A percentile compares a stretch with the other conserved stretches of the same genome.
phyloP scores from a whole-genome alignment of 2,113 vertebrate species.

The Syrrhaptes paradoxus region DNA sequence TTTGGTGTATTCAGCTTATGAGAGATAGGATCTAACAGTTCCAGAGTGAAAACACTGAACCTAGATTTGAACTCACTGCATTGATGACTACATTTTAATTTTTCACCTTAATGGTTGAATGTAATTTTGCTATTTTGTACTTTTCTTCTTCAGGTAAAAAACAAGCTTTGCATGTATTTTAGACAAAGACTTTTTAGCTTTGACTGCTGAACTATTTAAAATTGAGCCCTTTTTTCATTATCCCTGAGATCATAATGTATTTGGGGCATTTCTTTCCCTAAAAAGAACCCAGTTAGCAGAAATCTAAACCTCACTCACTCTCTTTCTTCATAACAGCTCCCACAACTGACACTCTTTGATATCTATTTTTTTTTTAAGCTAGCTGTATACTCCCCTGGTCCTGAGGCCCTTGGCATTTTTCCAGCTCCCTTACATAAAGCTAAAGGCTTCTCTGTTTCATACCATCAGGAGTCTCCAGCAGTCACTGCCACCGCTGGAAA shows the following conservation, averaged over 20 bases:
- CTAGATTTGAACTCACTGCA: neutral
- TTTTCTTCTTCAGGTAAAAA: neutral
- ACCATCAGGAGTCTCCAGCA: neutral
- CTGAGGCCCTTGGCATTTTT: neutral
- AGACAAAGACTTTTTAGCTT: neutral
- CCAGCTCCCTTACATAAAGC: neutral
- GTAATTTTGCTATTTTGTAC: neutral
- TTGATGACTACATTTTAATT: neutral
- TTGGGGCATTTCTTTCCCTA: neutral
- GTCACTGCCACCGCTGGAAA: neutral
- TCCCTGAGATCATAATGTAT: neutral
- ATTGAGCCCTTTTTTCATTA: accelerated
- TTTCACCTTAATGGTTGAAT: neutral
- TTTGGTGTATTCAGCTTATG: neutral
- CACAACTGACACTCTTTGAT: neutral
- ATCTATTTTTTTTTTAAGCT: neutral
- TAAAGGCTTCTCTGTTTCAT: constrained; percentile 39
- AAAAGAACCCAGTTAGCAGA: neutral
- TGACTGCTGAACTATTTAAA: neutral
- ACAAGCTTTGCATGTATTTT: neutral
- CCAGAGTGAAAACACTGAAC: neutral
- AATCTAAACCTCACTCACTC: neutral
- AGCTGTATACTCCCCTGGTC: neutral
- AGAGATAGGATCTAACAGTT: neutral
- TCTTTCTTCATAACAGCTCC: neutral